Base-by-base conservation (phyloP, 2,797 vertebrate genomes). In the Sylvilagus floridanus region DNA sequence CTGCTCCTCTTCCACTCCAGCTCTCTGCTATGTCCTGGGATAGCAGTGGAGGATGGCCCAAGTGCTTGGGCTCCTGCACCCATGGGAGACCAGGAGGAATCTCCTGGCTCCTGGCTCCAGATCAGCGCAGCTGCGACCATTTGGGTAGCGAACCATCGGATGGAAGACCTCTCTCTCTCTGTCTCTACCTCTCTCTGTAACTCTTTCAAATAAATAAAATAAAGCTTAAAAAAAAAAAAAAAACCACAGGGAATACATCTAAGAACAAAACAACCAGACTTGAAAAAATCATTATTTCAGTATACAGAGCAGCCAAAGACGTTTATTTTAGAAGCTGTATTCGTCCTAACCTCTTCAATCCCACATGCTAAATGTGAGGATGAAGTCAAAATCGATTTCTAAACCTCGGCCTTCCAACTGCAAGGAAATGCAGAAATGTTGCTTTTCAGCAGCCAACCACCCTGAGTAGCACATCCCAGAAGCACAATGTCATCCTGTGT, bases 301-400 rank as follows among this genome's bases (percentile, higher is more conserved):
- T 63, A 69, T 13, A 60, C 63, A 35, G 42, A 83, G 37, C 24
- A 60, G 35, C 30, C 28, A 66, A 81, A 86, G 7, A 1, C n/a
- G 37, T 32, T 63, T 60, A 76, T 69, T 97, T 97, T 83, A 97
- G 92, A 96, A 97, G 79, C 76, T 30, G 52, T 88, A 76, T 94
- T 42, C 90, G 94, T 95, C 60, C 95, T 24, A 85, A 86, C 13
- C 42, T 87, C 79, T 87, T 96, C 86, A 83, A 94, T 95, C 69
- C 68, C 11, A 90, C 68, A 14, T 35, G 30, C 88, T 95, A 96
- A 94, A 94, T 79, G 37, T 57, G 30, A 21, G 6, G 0, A 0
- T 73, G 22, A 87, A 96, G 83, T 95, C 65, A 97, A 96, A 95
- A 96, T 93, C 95, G 88, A 84, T 95, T 97, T 96, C 91, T 90